Conservation (phyloP, 2,113 vertebrate species). For the Callithrix jacchus region DNA sequence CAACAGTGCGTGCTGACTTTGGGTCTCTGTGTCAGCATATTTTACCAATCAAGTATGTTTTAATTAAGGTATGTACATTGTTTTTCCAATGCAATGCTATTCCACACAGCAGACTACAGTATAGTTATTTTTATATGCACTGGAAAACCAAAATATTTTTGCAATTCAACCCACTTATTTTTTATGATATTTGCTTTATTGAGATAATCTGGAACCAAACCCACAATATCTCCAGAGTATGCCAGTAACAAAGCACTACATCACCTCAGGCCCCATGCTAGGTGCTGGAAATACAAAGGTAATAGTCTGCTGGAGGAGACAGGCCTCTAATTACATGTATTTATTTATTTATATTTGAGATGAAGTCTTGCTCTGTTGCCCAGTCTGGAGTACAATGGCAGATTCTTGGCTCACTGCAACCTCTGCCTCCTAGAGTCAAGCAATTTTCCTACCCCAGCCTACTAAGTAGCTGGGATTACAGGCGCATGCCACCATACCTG, state of each 20-base stretch:
- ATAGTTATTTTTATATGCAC: not conserved
- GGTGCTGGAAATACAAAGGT: not conserved
- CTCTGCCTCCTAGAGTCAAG: no score
- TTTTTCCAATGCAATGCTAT: not conserved
- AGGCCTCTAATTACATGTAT: no score
- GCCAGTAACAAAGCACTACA: not conserved
- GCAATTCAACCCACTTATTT: not conserved
- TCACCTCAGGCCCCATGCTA: no score
- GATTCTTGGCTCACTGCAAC: no score
- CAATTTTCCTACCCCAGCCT: no score
- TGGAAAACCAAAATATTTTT: not conserved
- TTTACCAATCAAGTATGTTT: not conserved
- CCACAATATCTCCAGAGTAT: not conserved
- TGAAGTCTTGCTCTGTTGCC: no score
- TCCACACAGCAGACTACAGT: not conserved
- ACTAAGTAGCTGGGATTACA: no score
- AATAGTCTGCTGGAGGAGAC: not conserved
- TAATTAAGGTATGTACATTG: not conserved
- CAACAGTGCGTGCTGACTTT: not conserved
- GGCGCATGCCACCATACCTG: no score
- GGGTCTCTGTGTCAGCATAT: not conserved
- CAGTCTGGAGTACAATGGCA: no score
- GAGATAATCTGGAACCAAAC: not conserved
- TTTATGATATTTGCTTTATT: not conserved
- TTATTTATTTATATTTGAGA: no score